Evolutionary conservation across 2,113 vertebrate genomes (phyloP).

Genomic region (Leucoraja erinaceus): DNA sequence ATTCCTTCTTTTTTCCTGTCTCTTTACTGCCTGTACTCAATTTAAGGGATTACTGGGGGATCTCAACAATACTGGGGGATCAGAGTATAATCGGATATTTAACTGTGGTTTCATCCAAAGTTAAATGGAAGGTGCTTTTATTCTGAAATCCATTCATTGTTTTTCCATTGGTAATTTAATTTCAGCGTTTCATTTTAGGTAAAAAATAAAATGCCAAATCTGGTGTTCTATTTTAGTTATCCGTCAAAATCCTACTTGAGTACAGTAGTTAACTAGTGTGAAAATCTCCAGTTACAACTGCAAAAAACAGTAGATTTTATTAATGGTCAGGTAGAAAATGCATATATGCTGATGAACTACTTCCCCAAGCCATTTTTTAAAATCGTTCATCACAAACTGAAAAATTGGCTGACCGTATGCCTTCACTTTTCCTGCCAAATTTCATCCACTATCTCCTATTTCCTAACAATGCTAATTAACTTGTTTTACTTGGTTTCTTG

Average conservation of each 20-base stretch:
- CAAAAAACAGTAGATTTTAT: conserved; percentile 5
- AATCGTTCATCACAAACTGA: neutral
- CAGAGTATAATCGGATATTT: no score
- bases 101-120: no score
- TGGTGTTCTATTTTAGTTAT: neutral
- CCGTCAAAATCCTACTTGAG: neutral
- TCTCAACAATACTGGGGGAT: no score
- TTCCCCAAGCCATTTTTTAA: neutral
- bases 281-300: neutral
- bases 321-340: neutral
- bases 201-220: conserved; percentile 15
- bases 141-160: conserved; percentile 12
- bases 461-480: conserved; percentile 23
- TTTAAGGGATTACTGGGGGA: no score
- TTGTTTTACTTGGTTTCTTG: neutral
- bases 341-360: neutral
- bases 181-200: neutral
- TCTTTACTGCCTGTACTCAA: no score
- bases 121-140: conserved; percentile 14
- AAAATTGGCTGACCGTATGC: neutral
- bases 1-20: no score
- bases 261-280: neutral
- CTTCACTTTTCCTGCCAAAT: conserved; percentile 16
- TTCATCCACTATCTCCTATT: conserved; percentile 24
- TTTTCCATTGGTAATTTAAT: conserved; percentile 19